Evolutionary conservation across 2,888 invertebrate genomes (phyloP).

Genomic region (Galeopsomyia nigrocyanea): DNA sequence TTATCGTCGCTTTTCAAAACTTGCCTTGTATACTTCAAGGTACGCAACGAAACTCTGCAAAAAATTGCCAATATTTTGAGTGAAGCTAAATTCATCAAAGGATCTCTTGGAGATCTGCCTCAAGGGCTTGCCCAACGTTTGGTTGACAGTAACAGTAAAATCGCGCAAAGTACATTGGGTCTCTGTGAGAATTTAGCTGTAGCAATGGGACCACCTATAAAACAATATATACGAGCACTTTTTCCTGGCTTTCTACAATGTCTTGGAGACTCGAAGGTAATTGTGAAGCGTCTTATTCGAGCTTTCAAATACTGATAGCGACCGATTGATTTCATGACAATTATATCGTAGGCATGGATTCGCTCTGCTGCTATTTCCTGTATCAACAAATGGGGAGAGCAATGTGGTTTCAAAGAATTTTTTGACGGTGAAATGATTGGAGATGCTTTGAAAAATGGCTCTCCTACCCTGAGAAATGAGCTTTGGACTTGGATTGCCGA

Average conservation of each 20-base stretch:
- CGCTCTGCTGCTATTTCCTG: conserved; percentile 85
- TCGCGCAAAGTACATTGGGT: conserved; percentile 86
- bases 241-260: conserved; percentile 85
- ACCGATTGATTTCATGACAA: conserved; percentile 12
- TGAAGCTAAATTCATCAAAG: conserved; percentile 85
- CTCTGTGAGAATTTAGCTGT: conserved; percentile 86
- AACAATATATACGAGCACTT: conserved; percentile 82
- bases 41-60: conserved; percentile 71
- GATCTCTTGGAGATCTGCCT: conserved; percentile 87
- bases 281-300: conserved; percentile 20
- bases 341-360: conserved; percentile 78
- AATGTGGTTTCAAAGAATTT: conserved; percentile 84
- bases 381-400: conserved; percentile 87
- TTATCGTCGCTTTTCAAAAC: too few species aligned
- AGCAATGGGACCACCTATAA: conserved; percentile 87
- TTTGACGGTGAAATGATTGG: conserved; percentile 91
- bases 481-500: conserved; percentile 89
- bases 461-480: conserved; percentile 85
- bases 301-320: conserved; percentile 9
- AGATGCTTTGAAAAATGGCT: conserved; percentile 88
- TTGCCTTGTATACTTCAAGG: conserved; percentile 50
- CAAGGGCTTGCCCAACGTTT: conserved; percentile 83
- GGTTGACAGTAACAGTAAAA: conserved; percentile 92
- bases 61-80: conserved; percentile 79
- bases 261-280: conserved; percentile 80